Conservation (phyloP, 2,113 vertebrate genomes). For the Pseudolaguvia tuberculata region DNA sequence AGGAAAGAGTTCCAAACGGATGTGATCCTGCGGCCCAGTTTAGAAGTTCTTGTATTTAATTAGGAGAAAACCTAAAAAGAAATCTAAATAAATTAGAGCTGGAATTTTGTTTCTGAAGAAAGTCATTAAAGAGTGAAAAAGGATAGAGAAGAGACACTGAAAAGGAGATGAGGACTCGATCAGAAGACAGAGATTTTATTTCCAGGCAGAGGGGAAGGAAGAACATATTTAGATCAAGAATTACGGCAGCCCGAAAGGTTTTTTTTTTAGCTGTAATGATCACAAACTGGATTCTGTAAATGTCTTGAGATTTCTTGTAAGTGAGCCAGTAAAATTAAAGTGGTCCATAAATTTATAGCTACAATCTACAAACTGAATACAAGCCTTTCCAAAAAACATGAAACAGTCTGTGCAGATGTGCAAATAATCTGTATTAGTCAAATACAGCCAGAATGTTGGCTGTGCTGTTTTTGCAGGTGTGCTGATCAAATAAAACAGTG, state of each 20-base stretch:
- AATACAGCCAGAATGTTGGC: background rate
- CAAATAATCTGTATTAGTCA: background rate
- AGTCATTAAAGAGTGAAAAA: slow-evolving; percentile 49
- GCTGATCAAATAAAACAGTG: background rate
- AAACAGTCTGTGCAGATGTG: slow-evolving; percentile 12
- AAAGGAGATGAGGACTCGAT: slow-evolving; percentile 58
- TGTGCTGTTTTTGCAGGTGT: slow-evolving; percentile 9
- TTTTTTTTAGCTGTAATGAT: slow-evolving; percentile 58
- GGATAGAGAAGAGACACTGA: slow-evolving; percentile 41
- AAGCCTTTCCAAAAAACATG: slow-evolving; percentile 10
- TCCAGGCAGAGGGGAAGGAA: slow-evolving; percentile 48
- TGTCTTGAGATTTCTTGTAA: slow-evolving; percentile 42
- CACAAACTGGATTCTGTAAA: slow-evolving; percentile 60
- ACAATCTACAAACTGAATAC: background rate
- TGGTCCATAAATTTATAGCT: slow-evolving; percentile 24
- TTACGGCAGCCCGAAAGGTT: slow-evolving; percentile 43
- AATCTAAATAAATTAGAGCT: slow-evolving; percentile 21
- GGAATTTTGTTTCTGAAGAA: slow-evolving; percentile 27
- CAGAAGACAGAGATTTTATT: slow-evolving; percentile 64
- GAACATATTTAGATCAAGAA: slow-evolving; percentile 60
- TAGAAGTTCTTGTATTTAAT: background rate
- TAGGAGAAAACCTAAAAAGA: background rate
- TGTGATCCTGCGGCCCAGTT: background rate
- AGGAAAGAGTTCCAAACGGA: background rate
- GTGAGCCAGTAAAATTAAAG: slow-evolving; percentile 12